Evolutionary conservation across 2,113 vertebrate genomes (phyloP).

Genomic region (Rana temporaria): DNA sequence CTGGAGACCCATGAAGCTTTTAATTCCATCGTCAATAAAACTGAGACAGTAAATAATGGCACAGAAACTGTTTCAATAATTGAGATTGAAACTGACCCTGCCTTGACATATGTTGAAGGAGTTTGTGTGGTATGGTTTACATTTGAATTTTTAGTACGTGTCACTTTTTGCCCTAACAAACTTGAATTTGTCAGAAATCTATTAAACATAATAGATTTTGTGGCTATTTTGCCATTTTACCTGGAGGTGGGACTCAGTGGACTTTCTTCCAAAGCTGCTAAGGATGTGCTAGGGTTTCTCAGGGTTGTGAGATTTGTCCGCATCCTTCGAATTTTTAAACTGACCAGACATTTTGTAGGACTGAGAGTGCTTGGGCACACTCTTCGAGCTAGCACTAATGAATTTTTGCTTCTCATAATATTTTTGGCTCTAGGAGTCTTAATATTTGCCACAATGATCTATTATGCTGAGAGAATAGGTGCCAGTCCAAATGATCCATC

Average conservation of each 20-base stretch:
- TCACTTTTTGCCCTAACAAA: constrained; percentile 95
- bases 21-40: constrained; percentile 97
- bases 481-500: constrained; percentile 92
- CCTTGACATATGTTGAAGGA: constrained; percentile 93
- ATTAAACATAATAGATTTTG: constrained; percentile 97
- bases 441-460: constrained; percentile 99
- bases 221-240: constrained; percentile 96
- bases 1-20: constrained; percentile 98
- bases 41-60: constrained; percentile 80
- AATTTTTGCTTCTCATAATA: constrained; percentile 97
- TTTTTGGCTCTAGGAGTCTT: constrained; percentile 95
- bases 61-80: constrained; percentile 82
- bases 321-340: constrained; percentile 97
- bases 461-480: constrained; percentile 94
- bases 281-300: constrained; percentile 96
- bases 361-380: constrained; percentile 95
- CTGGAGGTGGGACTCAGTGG: constrained; percentile 94
- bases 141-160: constrained; percentile 95
- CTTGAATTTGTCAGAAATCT: constrained; percentile 95
- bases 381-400: constrained; percentile 92
- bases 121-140: constrained; percentile 98
- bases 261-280: constrained; percentile 96
- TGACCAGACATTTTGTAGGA: constrained; percentile 96
- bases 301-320: constrained; percentile 97
- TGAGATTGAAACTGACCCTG: constrained; percentile 94